Conservation (phyloP, 2,888 invertebrate genomes). For the Byasa hedistus region DNA sequence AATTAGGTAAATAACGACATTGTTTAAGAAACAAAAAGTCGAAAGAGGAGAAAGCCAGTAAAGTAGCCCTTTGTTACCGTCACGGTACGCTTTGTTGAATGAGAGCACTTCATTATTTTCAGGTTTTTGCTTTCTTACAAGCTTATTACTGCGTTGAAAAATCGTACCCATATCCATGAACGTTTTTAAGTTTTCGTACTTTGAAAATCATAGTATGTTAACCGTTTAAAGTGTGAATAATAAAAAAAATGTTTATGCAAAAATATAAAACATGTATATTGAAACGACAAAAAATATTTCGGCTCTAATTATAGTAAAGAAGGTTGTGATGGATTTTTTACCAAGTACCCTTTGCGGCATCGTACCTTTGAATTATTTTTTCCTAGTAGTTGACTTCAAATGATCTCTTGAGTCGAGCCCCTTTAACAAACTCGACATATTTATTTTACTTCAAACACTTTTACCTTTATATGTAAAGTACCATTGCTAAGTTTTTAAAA, state of each 20-base stretch:
- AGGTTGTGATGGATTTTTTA: conserved; percentile 12
- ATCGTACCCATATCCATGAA: not conserved
- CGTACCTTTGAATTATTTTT: conserved; percentile 26
- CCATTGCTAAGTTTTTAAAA: conserved; percentile 15
- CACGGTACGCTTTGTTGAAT: conserved; percentile 4
- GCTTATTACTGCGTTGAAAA: conserved; percentile 10
- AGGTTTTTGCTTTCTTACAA: conserved; percentile 13
- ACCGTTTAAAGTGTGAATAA: not conserved
- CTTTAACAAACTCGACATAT: conserved; percentile 22
- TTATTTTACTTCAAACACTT: conserved; percentile 29
- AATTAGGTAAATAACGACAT: conserved; percentile 9
- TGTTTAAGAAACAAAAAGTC: conserved; percentile 13
- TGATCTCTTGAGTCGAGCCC: conserved; percentile 24
- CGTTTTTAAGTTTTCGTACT: not conserved
- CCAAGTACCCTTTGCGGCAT: conserved; percentile 13
- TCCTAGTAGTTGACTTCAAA: conserved; percentile 23
- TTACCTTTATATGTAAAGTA: conserved; percentile 23
- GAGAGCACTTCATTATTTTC: conserved; percentile 21
- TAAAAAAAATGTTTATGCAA: not conserved
- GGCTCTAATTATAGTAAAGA: conserved; percentile 18
- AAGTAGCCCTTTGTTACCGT: conserved; percentile 12
- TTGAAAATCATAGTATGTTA: not conserved
- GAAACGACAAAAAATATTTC: conserved; percentile 9
- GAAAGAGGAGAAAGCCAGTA: not conserved
- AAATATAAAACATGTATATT: not conserved